These are phyloP conservation scores for Dendrocincla tyrannina DNA, from an alignment of 2,797 vertebrate species.

Conservation along the genomic window DNA sequence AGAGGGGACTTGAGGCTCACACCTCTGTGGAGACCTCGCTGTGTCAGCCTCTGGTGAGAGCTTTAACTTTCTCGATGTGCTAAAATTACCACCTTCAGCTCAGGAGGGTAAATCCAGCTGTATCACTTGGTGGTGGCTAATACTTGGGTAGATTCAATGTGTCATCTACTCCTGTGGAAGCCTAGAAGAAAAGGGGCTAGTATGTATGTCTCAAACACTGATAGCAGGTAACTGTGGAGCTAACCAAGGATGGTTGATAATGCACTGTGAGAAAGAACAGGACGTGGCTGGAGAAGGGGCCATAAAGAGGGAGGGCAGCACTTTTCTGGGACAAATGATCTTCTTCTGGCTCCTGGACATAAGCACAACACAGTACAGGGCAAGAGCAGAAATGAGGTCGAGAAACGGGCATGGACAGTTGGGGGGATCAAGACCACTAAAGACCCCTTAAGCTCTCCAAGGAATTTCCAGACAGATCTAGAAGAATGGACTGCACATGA, in stretches of 20 bases:
- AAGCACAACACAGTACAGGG: background rate
- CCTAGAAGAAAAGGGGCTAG: background rate
- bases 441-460: background rate
- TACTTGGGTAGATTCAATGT: background rate
- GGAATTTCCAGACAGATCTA: background rate
- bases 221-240: background rate
- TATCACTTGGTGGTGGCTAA: background rate
- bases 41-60: background rate
- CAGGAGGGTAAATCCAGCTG: background rate
- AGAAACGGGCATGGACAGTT: background rate
- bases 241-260: background rate
- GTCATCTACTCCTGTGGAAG: background rate
- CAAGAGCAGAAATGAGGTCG: background rate
- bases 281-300: background rate
- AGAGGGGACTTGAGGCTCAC: background rate
- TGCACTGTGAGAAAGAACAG: background rate
- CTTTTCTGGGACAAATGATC: background rate
- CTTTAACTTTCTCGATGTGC: background rate
- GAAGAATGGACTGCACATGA: background rate
- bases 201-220: background rate
- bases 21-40: background rate
- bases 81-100: background rate
- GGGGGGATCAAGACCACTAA: background rate
- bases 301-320: background rate
- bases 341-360: background rate